Evolutionary conservation across 2,113 vertebrate species (phyloP), one percentile per base, ranked within the genome.

Genomic region (Indicator maculatus): DNA sequence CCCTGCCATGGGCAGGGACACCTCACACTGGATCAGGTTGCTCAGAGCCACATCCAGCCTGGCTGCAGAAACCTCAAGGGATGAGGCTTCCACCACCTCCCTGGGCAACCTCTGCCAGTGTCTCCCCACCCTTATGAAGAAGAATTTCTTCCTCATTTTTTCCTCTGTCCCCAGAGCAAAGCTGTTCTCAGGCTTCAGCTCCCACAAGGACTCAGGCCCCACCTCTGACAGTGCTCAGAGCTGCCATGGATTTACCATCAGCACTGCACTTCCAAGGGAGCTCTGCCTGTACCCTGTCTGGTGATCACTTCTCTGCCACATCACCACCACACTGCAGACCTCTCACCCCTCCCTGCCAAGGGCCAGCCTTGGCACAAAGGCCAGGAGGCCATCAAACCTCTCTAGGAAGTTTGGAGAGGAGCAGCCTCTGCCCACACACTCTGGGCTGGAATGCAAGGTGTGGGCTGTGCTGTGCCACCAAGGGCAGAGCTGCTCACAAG

Each of bases 221-320:
- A 39, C 4, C 24, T 73, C 41, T 16, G 56, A 11, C 20, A 28
- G 41, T 2, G 26, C 58, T 66, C 45, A 17, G 33, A 60, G 69
- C 47, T 24, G 47, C 33, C 59, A 16, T 31, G 19, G 55, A 65
- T 47, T 38, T 5, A 27, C 20, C 0, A 0, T 2, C 2, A 53
- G 17, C 26, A 2, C 0, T 8, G 24, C 36, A 28, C 26, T 61
- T 72, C 59, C 69, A 18, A 18, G 2, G 1, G 44, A 56, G 73
- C 53, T 61, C 31, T 36, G 41, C 10, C 66, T 24, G 45, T 2
- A 14, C 39, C 36, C 20, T 12, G 14, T 3, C n/a, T n/a, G 41
- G 53, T 4, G 31, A 31, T 5, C 18, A 5, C 44, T 24, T 50
- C 58, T 7, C 45, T 11, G 30, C 31, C 16, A 45, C 30, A 11